Percentiles rank a stretch among this genome's conserved stretches.
These are phyloP conservation scores for Pogoniulus pusillus DNA, from an alignment of 2,797 vertebrate species.

Conservation along the genomic window DNA sequence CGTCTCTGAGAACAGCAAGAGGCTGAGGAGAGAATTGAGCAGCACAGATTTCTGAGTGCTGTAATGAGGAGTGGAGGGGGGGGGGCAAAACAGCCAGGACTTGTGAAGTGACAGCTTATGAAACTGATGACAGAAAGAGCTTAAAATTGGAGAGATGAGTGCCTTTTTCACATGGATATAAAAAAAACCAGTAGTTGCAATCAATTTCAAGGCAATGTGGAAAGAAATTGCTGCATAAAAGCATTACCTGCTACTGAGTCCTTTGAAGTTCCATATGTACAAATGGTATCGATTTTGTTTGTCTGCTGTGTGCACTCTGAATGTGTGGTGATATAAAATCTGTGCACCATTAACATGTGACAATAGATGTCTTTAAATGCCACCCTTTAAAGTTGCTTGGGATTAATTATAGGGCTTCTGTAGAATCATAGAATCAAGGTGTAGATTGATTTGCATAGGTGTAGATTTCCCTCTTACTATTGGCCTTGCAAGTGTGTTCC, in stretches of 20 bases:
- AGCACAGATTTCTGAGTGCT: not conserved
- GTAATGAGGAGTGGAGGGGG: not conserved
- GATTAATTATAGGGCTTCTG: slow-evolving; percentile 20
- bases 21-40: not conserved
- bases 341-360: not conserved
- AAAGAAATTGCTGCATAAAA: not conserved
- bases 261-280: not conserved
- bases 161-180: not conserved
- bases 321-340: slow-evolving; percentile 18
- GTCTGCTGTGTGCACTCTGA: not conserved
- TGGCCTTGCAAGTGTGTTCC: not conserved
- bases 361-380: slow-evolving; percentile 20
- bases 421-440: too few species aligned
- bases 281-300: not conserved
- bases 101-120: not conserved
- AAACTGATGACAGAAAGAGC: not conserved
- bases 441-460: not conserved
- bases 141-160: not conserved
- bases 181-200: not conserved
- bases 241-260: not conserved
- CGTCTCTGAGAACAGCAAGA: not conserved
- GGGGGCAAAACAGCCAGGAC: not conserved
- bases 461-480: not conserved
- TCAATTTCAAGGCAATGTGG: not conserved
- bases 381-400: slow-evolving; percentile 10